Evolutionary conservation across 2,888 invertebrate species (phyloP).

Genomic region (Charanyca ferruginea): DNA sequence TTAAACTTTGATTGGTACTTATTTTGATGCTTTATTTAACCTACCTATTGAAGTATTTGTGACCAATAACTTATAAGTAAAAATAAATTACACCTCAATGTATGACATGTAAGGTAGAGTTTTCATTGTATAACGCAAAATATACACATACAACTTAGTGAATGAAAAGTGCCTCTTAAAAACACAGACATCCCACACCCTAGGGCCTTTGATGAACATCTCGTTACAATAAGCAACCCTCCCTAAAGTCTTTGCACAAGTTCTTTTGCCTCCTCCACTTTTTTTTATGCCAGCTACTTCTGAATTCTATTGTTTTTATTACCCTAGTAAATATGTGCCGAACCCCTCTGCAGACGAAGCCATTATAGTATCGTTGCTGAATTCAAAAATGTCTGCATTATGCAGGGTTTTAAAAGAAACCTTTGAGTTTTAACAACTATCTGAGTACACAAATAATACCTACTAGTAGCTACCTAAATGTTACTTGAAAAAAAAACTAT

Average conservation of each 20-base stretch:
- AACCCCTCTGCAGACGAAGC: constrained; percentile 60
- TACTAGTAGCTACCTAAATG: constrained; percentile 35
- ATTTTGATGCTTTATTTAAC: too few species aligned
- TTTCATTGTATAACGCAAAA: too few species aligned
- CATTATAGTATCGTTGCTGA: constrained; percentile 71
- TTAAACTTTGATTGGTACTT: too few species aligned
- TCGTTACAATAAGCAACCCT: constrained; percentile 58
- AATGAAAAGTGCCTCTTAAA: constrained; percentile 36
- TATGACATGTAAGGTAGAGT: neutral
- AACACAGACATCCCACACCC: constrained; percentile 34
- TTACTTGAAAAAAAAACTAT: neutral
- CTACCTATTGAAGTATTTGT: neutral
- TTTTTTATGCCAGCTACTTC: constrained; percentile 52
- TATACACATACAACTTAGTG: neutral
- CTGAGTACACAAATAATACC: constrained; percentile 50
- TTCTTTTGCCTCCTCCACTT: constrained; percentile 53
- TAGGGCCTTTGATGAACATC: constrained; percentile 53
- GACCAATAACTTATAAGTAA: neutral
- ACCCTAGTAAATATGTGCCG: constrained; percentile 62
- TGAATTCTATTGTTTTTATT: constrained; percentile 62
- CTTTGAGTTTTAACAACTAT: constrained; percentile 72
- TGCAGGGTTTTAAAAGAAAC: constrained; percentile 71
- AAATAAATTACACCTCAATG: neutral
- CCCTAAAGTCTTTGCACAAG: constrained; percentile 36
- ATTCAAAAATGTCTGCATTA: constrained; percentile 76